Evolutionary conservation across 2,797 vertebrate species (phyloP).

Genomic region (Sebastes trivittatus): DNA sequence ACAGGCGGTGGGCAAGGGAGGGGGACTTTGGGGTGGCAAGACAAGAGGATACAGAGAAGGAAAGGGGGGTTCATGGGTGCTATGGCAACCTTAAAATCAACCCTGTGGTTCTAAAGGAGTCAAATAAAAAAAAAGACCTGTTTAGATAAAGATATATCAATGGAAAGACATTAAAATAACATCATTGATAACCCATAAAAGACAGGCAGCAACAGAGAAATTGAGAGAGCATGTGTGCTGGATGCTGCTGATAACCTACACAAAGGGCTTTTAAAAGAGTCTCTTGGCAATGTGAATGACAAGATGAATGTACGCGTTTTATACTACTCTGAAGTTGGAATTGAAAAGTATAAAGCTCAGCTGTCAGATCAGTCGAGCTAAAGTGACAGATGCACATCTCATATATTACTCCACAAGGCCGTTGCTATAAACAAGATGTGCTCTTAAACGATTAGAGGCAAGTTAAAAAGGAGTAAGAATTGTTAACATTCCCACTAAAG

Average conservation of each 20-base stretch:
- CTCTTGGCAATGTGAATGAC: conserved; percentile 26
- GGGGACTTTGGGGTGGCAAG: conserved; percentile 54
- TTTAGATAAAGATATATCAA: conserved; percentile 7
- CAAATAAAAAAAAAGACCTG: conserved; percentile 21
- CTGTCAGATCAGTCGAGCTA: conserved; percentile 43
- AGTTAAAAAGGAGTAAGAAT: conserved; percentile 40
- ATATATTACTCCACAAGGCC: conserved; percentile 44
- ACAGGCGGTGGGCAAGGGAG: conserved; percentile 66
- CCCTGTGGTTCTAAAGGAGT: conserved; percentile 12
- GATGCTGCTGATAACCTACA: conserved; percentile 51
- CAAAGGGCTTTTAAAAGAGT: conserved; percentile 46
- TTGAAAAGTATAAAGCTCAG: conserved; percentile 39
- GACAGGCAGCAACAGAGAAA: neutral
- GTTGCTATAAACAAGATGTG: conserved; percentile 19
- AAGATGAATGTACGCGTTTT: conserved; percentile 14
- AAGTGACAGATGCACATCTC: conserved; percentile 47
- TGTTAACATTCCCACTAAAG: conserved; percentile 39
- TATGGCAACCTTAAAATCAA: conserved; percentile 56
- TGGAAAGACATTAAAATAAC: conserved; percentile 16
- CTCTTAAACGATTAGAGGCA: conserved; percentile 23
- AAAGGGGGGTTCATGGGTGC: conserved; percentile 35
- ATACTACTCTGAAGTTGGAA: conserved; percentile 18
- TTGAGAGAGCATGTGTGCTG: conserved; percentile 2
- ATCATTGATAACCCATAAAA: conserved; percentile 35
- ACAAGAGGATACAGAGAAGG: conserved; percentile 34